Conservation (phyloP, 1,140 invertebrate species). For the Lordiphosa collinella region DNA sequence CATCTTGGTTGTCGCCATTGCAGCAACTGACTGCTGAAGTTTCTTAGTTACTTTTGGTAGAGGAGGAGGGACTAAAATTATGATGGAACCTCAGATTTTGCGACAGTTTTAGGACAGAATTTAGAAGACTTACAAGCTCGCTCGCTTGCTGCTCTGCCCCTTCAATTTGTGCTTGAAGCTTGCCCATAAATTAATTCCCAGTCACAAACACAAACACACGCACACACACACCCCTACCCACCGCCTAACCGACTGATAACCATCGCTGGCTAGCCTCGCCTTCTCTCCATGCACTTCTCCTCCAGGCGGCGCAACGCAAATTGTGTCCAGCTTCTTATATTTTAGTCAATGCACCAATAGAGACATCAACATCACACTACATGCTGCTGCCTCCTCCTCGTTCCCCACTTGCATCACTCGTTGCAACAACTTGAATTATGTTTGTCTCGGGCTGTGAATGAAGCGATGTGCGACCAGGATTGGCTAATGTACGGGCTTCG, state of each 20-base stretch:
- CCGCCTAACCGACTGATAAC: conserved; percentile 12
- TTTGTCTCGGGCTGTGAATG: conserved; percentile 67
- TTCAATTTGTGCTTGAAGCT: too few species aligned
- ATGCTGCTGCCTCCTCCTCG: not conserved
- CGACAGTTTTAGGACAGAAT: too few species aligned
- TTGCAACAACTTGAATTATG: conserved; percentile 57
- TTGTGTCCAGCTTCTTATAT: conserved; percentile 41
- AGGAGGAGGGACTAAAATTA: too few species aligned
- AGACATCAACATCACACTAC: conserved; percentile 63
- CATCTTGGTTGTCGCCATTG: conserved; percentile 11
- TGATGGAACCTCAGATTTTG: too few species aligned
- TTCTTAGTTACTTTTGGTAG: too few species aligned
- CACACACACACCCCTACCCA: not conserved
- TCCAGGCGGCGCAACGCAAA: conserved; percentile 36
- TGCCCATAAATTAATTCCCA: not conserved
- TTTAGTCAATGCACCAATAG: conserved; percentile 60
- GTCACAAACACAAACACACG: conserved; percentile 3
- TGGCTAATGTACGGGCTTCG: conserved; percentile 64
- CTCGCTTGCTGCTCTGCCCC: not conserved
- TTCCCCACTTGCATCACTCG: not conserved
- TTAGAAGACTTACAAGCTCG: too few species aligned
- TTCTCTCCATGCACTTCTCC: too few species aligned
- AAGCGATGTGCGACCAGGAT: conserved; percentile 74
- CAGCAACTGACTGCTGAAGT: not conserved
- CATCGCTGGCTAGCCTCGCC: conserved; percentile 9